A percentile compares a stretch with the other conserved stretches of the same genome.
These are phyloP conservation scores for Drosophila azteca DNA, from an alignment of 1,140 invertebrate species.

Conservation along the genomic window DNA sequence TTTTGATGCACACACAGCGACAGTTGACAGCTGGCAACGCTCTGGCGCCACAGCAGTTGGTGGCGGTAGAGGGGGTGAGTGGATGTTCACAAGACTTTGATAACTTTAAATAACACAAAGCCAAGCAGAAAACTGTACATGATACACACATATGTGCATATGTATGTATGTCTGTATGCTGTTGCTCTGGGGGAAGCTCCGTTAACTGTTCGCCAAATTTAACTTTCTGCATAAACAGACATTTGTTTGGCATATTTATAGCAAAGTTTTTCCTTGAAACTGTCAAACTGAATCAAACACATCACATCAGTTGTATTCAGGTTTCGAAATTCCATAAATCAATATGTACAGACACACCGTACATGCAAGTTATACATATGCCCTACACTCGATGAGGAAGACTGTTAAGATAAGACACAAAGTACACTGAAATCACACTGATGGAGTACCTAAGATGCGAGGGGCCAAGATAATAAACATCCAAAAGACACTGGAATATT, in stretches of 20 bases:
- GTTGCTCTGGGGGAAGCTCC: neutral
- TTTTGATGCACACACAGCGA: conserved; percentile 19
- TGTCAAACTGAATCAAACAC: too few species aligned
- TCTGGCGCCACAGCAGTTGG: too few species aligned
- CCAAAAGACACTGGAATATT: too few species aligned
- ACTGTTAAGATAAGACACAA: too few species aligned
- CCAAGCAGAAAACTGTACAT: neutral
- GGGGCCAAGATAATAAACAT: too few species aligned
- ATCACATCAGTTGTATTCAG: too few species aligned
- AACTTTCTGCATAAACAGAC: conserved; percentile 4
- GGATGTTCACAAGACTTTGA: conserved; percentile 3
- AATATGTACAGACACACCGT: neutral
- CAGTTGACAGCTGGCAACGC: conserved; percentile 16
- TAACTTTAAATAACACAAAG: conserved; percentile 12
- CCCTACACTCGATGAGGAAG: too few species aligned
- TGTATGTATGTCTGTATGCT: neutral
- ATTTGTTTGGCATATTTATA: conserved; percentile 28
- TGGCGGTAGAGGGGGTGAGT: neutral
- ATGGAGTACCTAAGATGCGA: too few species aligned
- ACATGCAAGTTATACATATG: neutral
- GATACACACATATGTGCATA: too few species aligned
- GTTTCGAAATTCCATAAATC: too few species aligned
- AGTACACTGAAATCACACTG: too few species aligned
- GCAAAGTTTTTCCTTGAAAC: conserved; percentile 4
- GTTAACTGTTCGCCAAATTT: conserved; percentile 4